phyloP scores from a whole-genome alignment of 2,113 vertebrate species.

The Pelusios castaneus region DNA sequence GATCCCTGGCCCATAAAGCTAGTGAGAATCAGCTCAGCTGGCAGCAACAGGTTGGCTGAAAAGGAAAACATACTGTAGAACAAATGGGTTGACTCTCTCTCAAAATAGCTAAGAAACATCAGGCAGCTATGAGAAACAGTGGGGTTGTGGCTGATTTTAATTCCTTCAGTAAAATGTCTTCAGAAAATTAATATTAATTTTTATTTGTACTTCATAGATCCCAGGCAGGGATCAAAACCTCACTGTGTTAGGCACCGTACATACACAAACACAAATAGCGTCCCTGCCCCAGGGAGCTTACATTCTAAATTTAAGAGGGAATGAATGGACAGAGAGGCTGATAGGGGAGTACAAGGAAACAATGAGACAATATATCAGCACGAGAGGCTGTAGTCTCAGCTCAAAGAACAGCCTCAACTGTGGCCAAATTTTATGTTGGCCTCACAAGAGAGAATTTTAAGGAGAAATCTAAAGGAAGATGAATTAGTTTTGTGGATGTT shows the following conservation, averaged over 20 bases:
- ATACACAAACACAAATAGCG: background rate
- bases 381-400: no score
- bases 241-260: background rate
- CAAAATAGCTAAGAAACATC: background rate
- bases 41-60: background rate
- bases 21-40: background rate
- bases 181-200: background rate
- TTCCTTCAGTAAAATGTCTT: background rate
- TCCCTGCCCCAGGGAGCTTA: background rate
- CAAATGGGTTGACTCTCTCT: background rate
- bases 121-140: background rate
- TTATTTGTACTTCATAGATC: background rate
- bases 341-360: no score
- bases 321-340: no score
- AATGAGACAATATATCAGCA: no score
- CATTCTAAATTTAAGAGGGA: no score
- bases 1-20: background rate
- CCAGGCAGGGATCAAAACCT: background rate
- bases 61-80: fast-evolving
- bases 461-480: no score
- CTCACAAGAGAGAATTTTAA: no score
- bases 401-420: no score
- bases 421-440: no score
- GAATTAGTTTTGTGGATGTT: no score
- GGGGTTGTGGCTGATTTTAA: background rate